phyloP scores from a whole-genome alignment of 2,797 vertebrate species.

The Poecilia gillii region DNA sequence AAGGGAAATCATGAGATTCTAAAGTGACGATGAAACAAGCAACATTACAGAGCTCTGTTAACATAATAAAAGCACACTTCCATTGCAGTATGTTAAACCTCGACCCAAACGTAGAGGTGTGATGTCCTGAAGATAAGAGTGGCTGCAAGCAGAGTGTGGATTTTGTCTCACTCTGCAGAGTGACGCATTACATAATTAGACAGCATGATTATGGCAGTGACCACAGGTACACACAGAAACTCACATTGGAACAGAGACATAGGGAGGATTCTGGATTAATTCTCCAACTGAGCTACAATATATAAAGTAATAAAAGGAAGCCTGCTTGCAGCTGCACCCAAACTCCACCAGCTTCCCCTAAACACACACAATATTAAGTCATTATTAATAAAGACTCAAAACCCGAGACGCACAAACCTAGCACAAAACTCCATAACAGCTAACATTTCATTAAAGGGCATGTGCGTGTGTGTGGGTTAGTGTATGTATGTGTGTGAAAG shows the following conservation, averaged over 20 bases:
- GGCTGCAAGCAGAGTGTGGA: conserved; percentile 49
- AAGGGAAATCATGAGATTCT: background rate
- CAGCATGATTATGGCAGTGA: conserved; percentile 65
- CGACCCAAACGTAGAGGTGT: conserved; percentile 27
- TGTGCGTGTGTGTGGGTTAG: conserved; percentile 32
- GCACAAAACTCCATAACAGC: conserved; percentile 36
- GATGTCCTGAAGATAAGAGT: conserved; percentile 30
- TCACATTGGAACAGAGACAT: background rate
- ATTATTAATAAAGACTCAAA: conserved; percentile 60
- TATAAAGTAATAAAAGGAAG: conserved; percentile 45
- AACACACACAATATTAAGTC: conserved; percentile 53
- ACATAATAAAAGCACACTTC: conserved; percentile 2
- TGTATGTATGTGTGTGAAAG: conserved; percentile 10
- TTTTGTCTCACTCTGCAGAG: conserved; percentile 54
- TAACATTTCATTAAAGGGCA: conserved; percentile 57
- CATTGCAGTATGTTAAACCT: conserved; percentile 41
- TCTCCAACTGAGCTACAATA: conserved; percentile 47
- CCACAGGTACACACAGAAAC: conserved; percentile 49
- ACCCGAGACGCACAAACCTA: conserved; percentile 16
- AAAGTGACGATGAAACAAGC: background rate
- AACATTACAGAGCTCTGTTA: background rate
- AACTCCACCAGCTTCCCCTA: conserved; percentile 35
- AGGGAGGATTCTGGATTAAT: conserved; percentile 17
- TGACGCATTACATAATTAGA: conserved; percentile 72
- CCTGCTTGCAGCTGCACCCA: conserved; percentile 44